phyloP scores from a whole-genome alignment of 2,888 invertebrate species.

The Conops quadrifasciatus region DNA sequence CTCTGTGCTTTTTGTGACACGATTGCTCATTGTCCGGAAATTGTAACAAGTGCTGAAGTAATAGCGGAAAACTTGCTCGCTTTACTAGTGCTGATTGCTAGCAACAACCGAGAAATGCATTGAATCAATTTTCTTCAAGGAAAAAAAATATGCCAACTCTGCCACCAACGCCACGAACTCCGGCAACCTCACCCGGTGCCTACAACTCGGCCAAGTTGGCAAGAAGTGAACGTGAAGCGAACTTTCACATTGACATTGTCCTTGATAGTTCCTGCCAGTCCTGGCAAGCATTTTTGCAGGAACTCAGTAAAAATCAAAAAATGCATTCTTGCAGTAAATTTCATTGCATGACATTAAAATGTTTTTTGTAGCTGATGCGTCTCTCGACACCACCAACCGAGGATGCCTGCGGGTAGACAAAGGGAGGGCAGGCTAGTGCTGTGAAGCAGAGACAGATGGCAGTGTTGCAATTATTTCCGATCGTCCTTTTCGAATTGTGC shows the following conservation, averaged over 20 bases:
- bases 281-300: not conserved
- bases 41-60: constrained; percentile 26
- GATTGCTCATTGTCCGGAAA: constrained; percentile 19
- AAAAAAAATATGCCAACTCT: not conserved
- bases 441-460: not conserved
- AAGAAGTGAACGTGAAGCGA: constrained; percentile 11
- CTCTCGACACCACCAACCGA: not conserved
- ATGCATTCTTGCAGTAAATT: constrained; percentile 21
- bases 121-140: constrained; percentile 7
- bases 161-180: constrained; percentile 7
- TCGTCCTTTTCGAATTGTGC: constrained; percentile 1
- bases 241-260: not conserved
- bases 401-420: not conserved
- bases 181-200: too few species aligned
- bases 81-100: constrained; percentile 17
- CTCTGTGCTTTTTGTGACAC: not conserved
- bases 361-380: not conserved
- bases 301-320: not conserved
- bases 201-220: too few species aligned
- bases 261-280: not conserved
- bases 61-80: constrained; percentile 28
- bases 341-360: constrained; percentile 6
- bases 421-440: not conserved
- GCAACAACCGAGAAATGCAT: not conserved
- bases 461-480: constrained; percentile 20